These are phyloP conservation scores for Melospiza melodia DNA, from an alignment of 2,113 vertebrate species.

Conservation along the genomic window DNA sequence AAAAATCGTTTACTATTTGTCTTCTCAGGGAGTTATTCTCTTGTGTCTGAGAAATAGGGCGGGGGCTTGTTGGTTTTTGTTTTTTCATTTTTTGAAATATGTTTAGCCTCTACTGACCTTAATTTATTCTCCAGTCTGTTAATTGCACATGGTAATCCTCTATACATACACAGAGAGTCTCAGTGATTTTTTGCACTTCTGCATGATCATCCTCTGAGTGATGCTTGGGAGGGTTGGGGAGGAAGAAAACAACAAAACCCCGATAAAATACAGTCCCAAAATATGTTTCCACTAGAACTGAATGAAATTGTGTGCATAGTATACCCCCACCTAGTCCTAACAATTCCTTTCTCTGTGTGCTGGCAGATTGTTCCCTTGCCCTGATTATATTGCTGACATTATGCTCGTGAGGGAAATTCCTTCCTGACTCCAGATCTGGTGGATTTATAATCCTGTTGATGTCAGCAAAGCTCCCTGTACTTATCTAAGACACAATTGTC, in stretches of 20 bases:
- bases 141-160: not conserved
- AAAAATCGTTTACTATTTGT: not conserved
- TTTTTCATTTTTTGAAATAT: not conserved
- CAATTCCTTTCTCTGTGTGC: conserved; percentile 7
- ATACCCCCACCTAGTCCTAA: not conserved
- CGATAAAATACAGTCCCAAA: not conserved
- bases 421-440: conserved; percentile 16
- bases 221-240: not conserved
- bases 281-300: not conserved
- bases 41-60: not conserved
- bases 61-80: not conserved
- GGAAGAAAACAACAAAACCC: not conserved
- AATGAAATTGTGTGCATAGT: not conserved
- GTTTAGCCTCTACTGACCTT: not conserved
- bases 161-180: not conserved
- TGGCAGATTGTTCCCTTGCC: not conserved
- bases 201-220: not conserved
- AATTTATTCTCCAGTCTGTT: conserved; percentile 1
- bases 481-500: not conserved
- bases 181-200: not conserved
- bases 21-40: not conserved
- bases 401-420: conserved; percentile 1
- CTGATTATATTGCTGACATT: conserved; percentile 38
- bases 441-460: conserved; percentile 40
- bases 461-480: conserved; percentile 12